Conservation (phyloP, 2,113 vertebrate species). For the Stegastes partitus region DNA sequence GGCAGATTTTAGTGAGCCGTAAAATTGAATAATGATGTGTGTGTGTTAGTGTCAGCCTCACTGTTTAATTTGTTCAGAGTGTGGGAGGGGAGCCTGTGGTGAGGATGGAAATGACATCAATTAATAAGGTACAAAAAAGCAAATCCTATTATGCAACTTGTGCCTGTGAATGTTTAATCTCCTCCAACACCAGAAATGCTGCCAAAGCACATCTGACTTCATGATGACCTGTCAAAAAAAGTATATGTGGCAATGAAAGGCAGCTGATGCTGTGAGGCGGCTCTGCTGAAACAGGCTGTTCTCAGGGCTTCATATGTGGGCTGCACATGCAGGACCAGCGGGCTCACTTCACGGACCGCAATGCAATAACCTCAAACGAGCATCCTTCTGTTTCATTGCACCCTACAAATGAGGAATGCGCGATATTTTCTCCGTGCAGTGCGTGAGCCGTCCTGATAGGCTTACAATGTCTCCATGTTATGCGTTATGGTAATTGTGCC, state of each 20-base stretch:
- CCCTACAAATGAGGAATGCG: conserved; percentile 45
- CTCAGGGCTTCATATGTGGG: conserved; percentile 28
- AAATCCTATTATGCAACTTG: conserved; percentile 72
- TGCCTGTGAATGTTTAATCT: conserved; percentile 55
- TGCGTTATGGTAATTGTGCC: conserved; percentile 48
- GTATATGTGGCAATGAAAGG: not conserved
- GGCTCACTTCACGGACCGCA: conserved; percentile 58
- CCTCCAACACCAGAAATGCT: conserved; percentile 45
- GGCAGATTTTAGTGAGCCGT: conserved; percentile 65
- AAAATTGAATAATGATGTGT: conserved; percentile 68
- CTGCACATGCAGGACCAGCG: conserved; percentile 47
- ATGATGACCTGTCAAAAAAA: conserved; percentile 34
- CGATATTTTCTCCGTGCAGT: conserved; percentile 29
- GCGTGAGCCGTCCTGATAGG: conserved; percentile 42
- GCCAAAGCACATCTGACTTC: conserved; percentile 42
- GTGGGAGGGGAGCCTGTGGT: conserved; percentile 47
- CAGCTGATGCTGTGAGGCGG: conserved; percentile 4
- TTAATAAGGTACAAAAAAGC: conserved; percentile 62
- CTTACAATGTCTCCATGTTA: conserved; percentile 44
- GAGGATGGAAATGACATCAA: conserved; percentile 62
- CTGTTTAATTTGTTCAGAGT: conserved; percentile 52
- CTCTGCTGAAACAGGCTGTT: conserved; percentile 10
- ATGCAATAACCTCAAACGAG: conserved; percentile 66
- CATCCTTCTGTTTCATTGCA: conserved; percentile 58
- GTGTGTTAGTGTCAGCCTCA: conserved; percentile 55